These are phyloP conservation scores for Hycleus cichorii DNA, from an alignment of 1,140 invertebrate species.

Conservation along the genomic window DNA sequence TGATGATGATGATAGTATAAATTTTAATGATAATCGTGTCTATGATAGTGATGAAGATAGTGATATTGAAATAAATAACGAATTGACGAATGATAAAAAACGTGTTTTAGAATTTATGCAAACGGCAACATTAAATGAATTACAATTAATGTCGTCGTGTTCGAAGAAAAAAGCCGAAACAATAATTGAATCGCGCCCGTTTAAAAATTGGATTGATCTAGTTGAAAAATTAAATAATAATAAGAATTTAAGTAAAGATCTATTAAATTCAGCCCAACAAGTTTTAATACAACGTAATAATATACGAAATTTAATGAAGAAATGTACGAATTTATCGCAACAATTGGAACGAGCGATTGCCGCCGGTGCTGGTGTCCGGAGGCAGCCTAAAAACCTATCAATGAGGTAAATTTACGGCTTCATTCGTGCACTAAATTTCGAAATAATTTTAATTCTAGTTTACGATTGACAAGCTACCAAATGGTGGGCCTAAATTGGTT, in stretches of 20 bases:
- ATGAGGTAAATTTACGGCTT: slow-evolving; percentile 41
- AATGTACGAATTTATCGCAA: slow-evolving; percentile 62
- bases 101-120: slow-evolving; percentile 72
- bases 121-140: slow-evolving; percentile 55
- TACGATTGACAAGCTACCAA: slow-evolving; percentile 80
- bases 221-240: slow-evolving; percentile 62
- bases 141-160: slow-evolving; percentile 59
- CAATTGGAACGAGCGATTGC: slow-evolving; percentile 67
- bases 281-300: slow-evolving; percentile 62
- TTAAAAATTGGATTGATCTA: slow-evolving; percentile 63
- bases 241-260: slow-evolving; percentile 59
- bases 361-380: slow-evolving; percentile 56
- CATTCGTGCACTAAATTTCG: neutral
- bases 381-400: slow-evolving; percentile 56
- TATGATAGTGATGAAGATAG: slow-evolving; percentile 59
- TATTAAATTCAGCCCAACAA: slow-evolving; percentile 65
- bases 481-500: slow-evolving; percentile 93
- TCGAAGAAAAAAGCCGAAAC: slow-evolving; percentile 66
- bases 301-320: slow-evolving; percentile 63
- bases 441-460: slow-evolving; percentile 38
- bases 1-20: slow-evolving; percentile 28
- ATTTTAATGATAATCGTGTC: slow-evolving; percentile 33
- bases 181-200: slow-evolving; percentile 61
- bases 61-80: slow-evolving; percentile 61
- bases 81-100: slow-evolving; percentile 59